phyloP scores from a whole-genome alignment of 2,888 invertebrate genomes.

The Brassicogethes aeneus region DNA sequence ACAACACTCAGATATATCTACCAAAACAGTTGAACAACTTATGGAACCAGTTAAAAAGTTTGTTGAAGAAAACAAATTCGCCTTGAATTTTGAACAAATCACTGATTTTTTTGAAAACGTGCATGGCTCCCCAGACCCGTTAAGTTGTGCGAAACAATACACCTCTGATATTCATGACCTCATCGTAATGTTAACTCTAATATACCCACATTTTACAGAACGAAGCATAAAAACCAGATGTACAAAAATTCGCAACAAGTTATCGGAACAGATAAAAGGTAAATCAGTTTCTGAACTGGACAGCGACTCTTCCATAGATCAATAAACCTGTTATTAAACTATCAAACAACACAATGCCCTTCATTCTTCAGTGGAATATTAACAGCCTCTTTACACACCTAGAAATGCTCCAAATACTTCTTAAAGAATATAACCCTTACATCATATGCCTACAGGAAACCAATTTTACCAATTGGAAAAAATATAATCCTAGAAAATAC shows the following conservation, averaged over 20 bases:
- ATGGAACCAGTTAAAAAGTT: background rate
- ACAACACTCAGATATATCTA: background rate
- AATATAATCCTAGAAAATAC: too few relatives aligned
- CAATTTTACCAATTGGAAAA: too few relatives aligned
- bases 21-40: too few relatives aligned
- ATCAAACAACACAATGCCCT: too few relatives aligned
- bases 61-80: too few relatives aligned
- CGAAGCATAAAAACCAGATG: slow-evolving; percentile 8
- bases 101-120: background rate
- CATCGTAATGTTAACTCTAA: slow-evolving; percentile 6
- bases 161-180: slow-evolving; percentile 7
- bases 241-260: slow-evolving; percentile 9
- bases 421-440: slow-evolving; percentile 5
- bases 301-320: too few relatives aligned
- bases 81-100: too few relatives aligned
- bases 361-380: slow-evolving; percentile 18
- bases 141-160: slow-evolving; percentile 3
- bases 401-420: slow-evolving; percentile 13
- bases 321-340: too few relatives aligned
- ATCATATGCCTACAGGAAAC: slow-evolving; percentile 15
- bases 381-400: slow-evolving; percentile 12
- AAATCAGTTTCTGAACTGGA: too few relatives aligned
- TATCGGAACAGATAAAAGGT: too few relatives aligned
- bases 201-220: slow-evolving; percentile 6
- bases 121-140: slow-evolving; percentile 3